Evolutionary conservation across 1,140 invertebrate species (phyloP), one percentile per base, ranked within the genome.

Genomic region (Bombus waltoni): DNA sequence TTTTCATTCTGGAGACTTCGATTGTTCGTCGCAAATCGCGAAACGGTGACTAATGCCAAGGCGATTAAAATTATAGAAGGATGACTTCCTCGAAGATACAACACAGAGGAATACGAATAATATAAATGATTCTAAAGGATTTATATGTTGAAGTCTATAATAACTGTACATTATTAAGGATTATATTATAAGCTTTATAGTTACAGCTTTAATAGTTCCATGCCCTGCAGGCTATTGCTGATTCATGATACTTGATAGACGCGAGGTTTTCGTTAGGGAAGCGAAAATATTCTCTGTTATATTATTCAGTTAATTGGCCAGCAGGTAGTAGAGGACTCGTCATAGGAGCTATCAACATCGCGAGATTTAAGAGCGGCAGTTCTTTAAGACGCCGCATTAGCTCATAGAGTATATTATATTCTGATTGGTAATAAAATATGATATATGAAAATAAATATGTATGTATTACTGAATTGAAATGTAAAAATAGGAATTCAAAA

Each of bases 31-130:
- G 57, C 6, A 87, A 84, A 88, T 59, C 42, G 1, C 15, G 59
- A 76, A 75, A 68, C n/a, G 10, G 35, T 42, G 57, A 88, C 80
- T 88, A 78, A 71, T 80, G 86, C 28, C 76, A 83, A 65, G 70
- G 40, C 32, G 62, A 87, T 87, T 73, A 18, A 84, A 73, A 59
- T n/a, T 18, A 6, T 44, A 28, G 40, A 86, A 77, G 53, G 35
- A 32, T 47, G 38, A 77, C 59, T 73, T 84, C 65, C 28, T 73
- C 0, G 62, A 72, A 83, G 59, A 32, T 9, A 47, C 4, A 25
- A 66, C 22, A 22, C 40, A n/a, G 25, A 70, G 11, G 28, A 47
- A 28, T 4, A 32, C 53, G 44, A 28, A 10, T 44, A 9, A 80
- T 42, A 6, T 42, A 15, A 47, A 47, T 32, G 71, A 42, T 15